phyloP scores from a whole-genome alignment of 2,797 vertebrate genomes.

The Chaetophractus vellerosus region DNA sequence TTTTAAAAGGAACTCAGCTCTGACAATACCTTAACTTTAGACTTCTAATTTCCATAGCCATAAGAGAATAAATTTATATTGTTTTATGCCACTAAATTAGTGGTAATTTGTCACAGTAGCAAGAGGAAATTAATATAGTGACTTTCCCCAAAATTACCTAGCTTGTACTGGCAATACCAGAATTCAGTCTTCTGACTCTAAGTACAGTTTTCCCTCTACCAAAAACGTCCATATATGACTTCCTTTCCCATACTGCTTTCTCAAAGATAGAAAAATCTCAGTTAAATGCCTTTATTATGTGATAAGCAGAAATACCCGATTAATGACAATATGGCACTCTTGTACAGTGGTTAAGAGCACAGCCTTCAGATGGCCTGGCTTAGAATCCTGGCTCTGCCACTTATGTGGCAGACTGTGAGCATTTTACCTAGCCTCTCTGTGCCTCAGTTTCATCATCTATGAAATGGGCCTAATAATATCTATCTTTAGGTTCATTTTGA shows the following conservation, averaged over 20 bases:
- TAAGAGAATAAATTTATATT: not conserved
- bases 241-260: slow-evolving; percentile 17
- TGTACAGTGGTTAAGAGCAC: not conserved
- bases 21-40: slow-evolving; percentile 17
- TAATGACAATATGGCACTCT: not conserved
- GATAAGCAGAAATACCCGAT: not conserved
- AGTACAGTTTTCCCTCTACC: not conserved
- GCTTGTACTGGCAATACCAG: not conserved
- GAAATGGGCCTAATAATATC: slow-evolving; percentile 14
- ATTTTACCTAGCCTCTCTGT: not conserved
- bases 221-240: not conserved
- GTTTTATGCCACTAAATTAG: slow-evolving; percentile 34
- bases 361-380: not conserved
- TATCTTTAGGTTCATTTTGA: not conserved
- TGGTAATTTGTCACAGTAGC: not conserved
- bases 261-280: slow-evolving; percentile 17
- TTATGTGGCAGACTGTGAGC: not conserved
- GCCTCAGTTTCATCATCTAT: not conserved
- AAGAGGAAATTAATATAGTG: not conserved
- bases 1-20: not conserved
- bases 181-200: slow-evolving; percentile 5
- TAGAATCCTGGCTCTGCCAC: not conserved
- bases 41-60: not conserved
- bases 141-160: not conserved
- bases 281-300: not conserved